phyloP scores from a whole-genome alignment of 35 echinoderm and acorn worm species.

The Acanthaster planci region DNA sequence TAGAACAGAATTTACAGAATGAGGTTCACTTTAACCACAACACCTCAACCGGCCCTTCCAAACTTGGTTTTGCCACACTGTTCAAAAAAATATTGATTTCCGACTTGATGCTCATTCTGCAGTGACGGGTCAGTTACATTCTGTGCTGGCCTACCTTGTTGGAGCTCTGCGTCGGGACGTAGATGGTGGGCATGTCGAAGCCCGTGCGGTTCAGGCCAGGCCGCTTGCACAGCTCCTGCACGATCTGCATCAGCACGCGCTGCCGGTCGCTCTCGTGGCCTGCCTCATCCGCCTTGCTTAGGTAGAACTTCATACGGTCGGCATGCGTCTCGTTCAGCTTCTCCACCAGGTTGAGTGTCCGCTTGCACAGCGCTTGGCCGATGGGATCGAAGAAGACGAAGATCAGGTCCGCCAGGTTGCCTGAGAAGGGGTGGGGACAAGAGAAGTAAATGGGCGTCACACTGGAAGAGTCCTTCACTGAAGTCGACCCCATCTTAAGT shows the following conservation, averaged over 20 bases:
- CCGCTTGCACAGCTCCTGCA: constrained; percentile 95
- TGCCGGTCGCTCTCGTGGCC: constrained; percentile 95
- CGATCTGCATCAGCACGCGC: constrained; percentile 99
- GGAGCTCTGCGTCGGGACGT: constrained; percentile 75
- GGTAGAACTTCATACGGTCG: constrained; percentile 96
- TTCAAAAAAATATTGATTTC: no score
- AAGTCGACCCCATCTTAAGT: no score
- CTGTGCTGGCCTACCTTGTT: constrained; percentile 73
- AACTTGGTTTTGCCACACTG: no score
- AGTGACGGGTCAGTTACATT: no score
- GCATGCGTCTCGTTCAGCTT: constrained; percentile 91
- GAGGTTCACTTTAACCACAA: no score
- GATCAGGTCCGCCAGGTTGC: constrained; percentile 91
- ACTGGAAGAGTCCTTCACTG: no score
- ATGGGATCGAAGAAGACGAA: constrained; percentile 99
- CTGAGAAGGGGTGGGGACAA: constrained; percentile 10
- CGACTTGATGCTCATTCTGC: no score
- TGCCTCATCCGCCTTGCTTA: constrained; percentile 95
- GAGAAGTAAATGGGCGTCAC: neutral
- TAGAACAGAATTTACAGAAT: no score
- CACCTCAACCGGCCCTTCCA: no score
- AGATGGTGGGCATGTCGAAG: constrained; percentile 99
- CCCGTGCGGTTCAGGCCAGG: constrained; percentile 92
- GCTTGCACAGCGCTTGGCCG: constrained; percentile 96
- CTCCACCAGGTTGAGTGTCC: constrained; percentile 94